Base-by-base conservation (phyloP, 2,113 vertebrate species). In the Cisticola juncidis region DNA sequence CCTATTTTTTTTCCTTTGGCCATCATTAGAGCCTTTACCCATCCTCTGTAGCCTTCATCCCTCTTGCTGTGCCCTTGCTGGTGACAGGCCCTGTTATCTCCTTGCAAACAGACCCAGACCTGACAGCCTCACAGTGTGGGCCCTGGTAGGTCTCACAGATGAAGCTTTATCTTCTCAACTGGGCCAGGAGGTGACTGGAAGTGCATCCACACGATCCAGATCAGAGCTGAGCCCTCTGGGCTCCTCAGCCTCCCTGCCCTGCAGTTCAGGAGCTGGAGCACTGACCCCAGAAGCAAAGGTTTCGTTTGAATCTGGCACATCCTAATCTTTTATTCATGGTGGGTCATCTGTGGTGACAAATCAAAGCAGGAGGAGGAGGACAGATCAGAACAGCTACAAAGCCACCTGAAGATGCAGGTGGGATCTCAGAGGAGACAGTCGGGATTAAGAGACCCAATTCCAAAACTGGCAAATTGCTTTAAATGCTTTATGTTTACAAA, bases 311-410 rank as follows among this genome's bases (percentile, higher is more conserved):
- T 51, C 51, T 82, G 23, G 12, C 54, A 74, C 38, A 24, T 81
- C 69, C 73, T 76, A 9, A 91, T 81, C 72, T 91, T 92, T 87
- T 81, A 71, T 91, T 92, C 77, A 78, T 47, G 33, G 48, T 58
- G 61, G 65, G 35, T 91, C 84, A 91, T 13, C 60, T 44, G 2
- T 16, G 51, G 45, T 33, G 54, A 81, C 3, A 12, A 76, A 14
- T 50, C 72, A 66, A 44, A 91, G 45, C 9, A 70, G 47, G 25
- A 92, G n/a, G 22, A 45, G 50, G 40, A 81, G 17, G 23, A 58
- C 9, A 71, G 68, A 61, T 83, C 23, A 83, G 65, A 81, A 48
- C 17, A n/a, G 20, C 22, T 33, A 50, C 35, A 78, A 51, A 83
- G 47, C n/a, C 56, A 56, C 62, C 72, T 53, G 47, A 38, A 86